Percentiles rank a stretch among this genome's conserved stretches.
Conservation (phyloP, 2,797 vertebrate species). For the Platyrinchus mystaceus region DNA sequence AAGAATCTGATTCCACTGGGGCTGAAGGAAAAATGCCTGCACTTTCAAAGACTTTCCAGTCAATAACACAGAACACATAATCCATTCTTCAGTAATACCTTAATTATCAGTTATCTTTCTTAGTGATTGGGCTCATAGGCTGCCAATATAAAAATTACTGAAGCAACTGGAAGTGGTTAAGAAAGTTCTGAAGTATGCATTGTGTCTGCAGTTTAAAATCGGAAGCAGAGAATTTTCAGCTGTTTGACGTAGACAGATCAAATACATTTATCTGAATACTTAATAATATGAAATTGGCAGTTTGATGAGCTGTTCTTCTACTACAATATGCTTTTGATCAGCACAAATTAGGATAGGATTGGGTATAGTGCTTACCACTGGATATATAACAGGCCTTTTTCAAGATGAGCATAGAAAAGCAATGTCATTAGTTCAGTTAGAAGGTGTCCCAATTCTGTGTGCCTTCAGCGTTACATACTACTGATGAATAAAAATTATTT, state of each 20-base stretch:
- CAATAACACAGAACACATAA: background rate
- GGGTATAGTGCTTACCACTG: background rate
- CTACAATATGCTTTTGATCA: background rate
- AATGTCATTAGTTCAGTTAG: background rate
- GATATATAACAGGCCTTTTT: background rate
- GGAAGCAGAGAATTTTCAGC: conserved; percentile 8
- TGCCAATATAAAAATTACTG: background rate
- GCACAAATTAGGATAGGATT: background rate
- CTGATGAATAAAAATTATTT: background rate
- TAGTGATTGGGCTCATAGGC: background rate
- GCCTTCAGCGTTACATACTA: background rate
- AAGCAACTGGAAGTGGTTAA: background rate
- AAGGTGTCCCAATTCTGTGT: background rate
- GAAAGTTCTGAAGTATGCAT: background rate
- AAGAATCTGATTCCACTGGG: background rate
- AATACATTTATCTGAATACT: background rate
- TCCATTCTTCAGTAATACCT: background rate
- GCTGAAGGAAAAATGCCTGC: background rate
- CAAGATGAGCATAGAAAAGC: background rate
- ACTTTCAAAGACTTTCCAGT: background rate
- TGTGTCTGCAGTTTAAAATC: background rate
- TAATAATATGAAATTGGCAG: background rate
- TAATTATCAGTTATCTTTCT: background rate
- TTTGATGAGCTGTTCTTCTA: background rate
- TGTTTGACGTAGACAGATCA: background rate